Conservation (phyloP, 2,113 vertebrate genomes). For the Cnemophilus loriae region DNA sequence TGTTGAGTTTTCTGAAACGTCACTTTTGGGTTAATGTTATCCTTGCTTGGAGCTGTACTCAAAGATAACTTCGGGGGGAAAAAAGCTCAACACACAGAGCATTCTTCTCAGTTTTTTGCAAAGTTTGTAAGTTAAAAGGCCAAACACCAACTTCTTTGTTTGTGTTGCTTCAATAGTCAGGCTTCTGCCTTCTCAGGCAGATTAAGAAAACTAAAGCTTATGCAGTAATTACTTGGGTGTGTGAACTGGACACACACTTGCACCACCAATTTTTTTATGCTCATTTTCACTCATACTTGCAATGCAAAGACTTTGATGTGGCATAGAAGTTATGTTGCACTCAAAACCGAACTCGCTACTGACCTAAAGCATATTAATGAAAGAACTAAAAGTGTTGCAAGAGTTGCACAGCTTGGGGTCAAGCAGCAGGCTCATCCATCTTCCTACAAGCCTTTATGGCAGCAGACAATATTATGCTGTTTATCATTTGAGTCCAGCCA, state of each 20-base stretch:
- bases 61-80: background rate
- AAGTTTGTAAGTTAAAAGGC: background rate
- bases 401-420: background rate
- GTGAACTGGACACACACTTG: background rate
- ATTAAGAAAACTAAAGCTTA: background rate
- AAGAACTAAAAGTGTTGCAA: background rate
- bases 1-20: background rate
- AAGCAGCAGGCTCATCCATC: background rate
- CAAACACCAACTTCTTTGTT: background rate
- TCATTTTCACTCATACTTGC: background rate
- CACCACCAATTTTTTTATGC: background rate
- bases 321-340: background rate
- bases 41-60: background rate
- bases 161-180: background rate
- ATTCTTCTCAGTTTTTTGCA: background rate
- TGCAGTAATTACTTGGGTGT: constrained; percentile 4
- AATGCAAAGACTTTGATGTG: constrained; percentile 31
- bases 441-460: background rate
- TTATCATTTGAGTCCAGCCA: background rate
- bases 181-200: background rate
- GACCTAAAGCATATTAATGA: constrained; percentile 12
- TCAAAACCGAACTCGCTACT: background rate
- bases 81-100: accelerated
- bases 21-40: background rate
- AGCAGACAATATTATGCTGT: background rate